Evolutionary conservation across 2,797 vertebrate species (phyloP).

Genomic region (Propithecus perrieri): DNA sequence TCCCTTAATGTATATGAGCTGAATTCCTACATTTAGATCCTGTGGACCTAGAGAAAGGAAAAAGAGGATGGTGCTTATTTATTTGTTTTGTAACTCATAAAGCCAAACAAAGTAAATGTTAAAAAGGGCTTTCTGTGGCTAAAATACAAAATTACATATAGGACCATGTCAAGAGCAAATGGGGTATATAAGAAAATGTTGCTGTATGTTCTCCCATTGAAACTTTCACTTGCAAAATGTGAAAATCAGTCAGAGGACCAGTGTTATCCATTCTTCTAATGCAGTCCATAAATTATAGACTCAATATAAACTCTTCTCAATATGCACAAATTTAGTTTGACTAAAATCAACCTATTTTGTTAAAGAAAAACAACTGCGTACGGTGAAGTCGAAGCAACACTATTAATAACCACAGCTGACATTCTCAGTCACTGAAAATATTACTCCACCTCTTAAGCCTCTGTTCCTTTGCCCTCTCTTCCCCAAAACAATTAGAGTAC

Average conservation of each 20-base stretch:
- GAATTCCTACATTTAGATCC: not conserved
- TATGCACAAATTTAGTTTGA: not conserved
- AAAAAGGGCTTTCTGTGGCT: not conserved
- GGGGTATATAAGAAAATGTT: not conserved
- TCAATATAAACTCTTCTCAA: not conserved
- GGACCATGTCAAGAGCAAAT: not conserved
- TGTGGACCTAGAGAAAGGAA: not conserved
- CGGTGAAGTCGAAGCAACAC: not conserved
- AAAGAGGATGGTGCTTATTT: not conserved
- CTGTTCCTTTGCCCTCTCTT: not conserved
- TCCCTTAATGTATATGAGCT: not conserved
- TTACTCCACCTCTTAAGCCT: not conserved
- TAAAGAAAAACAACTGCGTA: constrained; percentile 33
- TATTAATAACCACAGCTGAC: not conserved
- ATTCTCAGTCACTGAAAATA: constrained; percentile 11
- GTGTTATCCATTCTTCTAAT: not conserved
- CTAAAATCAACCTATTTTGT: constrained; percentile 8
- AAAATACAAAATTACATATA: not conserved
- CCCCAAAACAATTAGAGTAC: not conserved
- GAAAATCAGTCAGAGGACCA: not conserved
- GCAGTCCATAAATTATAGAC: not conserved
- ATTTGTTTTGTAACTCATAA: not conserved
- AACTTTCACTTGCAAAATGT: not conserved
- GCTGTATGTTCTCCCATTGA: not conserved
- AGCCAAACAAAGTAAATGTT: not conserved